These are phyloP conservation scores for Plebejus melissa DNA, from an alignment of 2,888 invertebrate species.

Conservation along the genomic window DNA sequence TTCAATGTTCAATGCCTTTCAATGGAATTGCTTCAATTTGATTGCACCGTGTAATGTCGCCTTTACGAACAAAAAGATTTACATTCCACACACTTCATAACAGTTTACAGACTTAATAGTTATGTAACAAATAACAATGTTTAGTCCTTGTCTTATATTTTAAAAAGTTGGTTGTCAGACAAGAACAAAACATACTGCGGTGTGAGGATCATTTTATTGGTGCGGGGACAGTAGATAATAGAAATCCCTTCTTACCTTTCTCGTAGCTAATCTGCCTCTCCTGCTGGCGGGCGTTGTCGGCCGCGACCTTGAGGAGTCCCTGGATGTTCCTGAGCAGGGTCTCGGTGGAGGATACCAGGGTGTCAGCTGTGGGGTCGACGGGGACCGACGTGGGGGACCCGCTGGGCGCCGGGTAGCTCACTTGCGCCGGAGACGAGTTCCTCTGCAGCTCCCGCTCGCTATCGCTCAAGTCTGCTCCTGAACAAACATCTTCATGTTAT, in stretches of 20 bases:
- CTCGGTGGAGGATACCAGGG: constrained; percentile 90
- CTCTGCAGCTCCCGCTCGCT: constrained; percentile 83
- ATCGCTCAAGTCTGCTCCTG: constrained; percentile 86
- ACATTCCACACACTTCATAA: too few relatives aligned
- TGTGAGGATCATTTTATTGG: too few relatives aligned
- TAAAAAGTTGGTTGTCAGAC: too few relatives aligned
- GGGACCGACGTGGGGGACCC: constrained; percentile 72
- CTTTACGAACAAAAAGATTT: too few relatives aligned
- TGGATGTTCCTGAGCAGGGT: constrained; percentile 96
- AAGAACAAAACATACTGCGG: too few relatives aligned
- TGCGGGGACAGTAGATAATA: too few relatives aligned
- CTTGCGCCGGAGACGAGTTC: constrained; percentile 82
- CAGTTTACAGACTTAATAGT: too few relatives aligned
- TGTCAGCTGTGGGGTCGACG: constrained; percentile 71
- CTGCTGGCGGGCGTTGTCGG: constrained; percentile 97
- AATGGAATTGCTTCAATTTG: too few relatives aligned
- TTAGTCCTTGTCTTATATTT: too few relatives aligned
- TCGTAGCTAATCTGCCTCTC: constrained; percentile 97
- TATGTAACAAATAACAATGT: too few relatives aligned
- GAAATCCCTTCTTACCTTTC: constrained; percentile 84
- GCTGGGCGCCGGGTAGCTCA: constrained; percentile 89
- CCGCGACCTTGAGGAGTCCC: constrained; percentile 97
- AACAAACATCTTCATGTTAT: constrained; percentile 16
- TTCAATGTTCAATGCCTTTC: too few relatives aligned
- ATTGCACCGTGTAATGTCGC: too few relatives aligned